These are phyloP conservation scores for Atta colombica DNA, from an alignment of 1,140 invertebrate species.

Conservation along the genomic window DNA sequence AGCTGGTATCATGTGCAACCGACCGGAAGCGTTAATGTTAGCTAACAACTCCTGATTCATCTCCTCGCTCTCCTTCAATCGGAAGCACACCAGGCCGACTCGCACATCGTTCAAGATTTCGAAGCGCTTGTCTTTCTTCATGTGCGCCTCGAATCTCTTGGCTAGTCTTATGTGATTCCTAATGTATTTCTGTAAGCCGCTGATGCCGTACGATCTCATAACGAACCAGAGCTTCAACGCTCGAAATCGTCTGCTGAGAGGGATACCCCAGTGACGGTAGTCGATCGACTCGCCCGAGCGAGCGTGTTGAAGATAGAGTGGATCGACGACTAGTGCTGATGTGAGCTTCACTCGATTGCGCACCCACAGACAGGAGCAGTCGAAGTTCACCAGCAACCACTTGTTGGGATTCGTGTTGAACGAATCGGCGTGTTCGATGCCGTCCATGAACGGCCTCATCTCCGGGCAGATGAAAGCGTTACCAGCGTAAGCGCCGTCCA, in stretches of 20 bases:
- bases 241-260: constrained; percentile 94
- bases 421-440: constrained; percentile 95
- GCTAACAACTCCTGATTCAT: constrained; percentile 94
- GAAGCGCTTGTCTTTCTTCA: constrained; percentile 92
- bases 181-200: constrained; percentile 94
- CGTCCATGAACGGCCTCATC: constrained; percentile 90
- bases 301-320: constrained; percentile 95
- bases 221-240: constrained; percentile 97
- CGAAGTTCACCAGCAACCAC: constrained; percentile 96
- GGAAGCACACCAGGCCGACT: constrained; percentile 91
- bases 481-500: constrained; percentile 94
- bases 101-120: constrained; percentile 94
- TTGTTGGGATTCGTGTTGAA: constrained; percentile 98
- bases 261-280: constrained; percentile 96
- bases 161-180: constrained; percentile 95
- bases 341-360: constrained; percentile 95
- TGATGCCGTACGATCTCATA: constrained; percentile 93
- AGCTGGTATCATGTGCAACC: constrained; percentile 96
- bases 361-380: constrained; percentile 97
- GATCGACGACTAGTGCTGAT: constrained; percentile 97
- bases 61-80: constrained; percentile 90
- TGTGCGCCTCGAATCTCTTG: constrained; percentile 93
- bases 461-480: constrained; percentile 95
- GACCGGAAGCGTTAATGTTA: constrained; percentile 95
- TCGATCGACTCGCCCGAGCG: constrained; percentile 93